Evolutionary conservation across 2,113 vertebrate genomes (phyloP).

Genomic region (Colossoma macropomum): DNA sequence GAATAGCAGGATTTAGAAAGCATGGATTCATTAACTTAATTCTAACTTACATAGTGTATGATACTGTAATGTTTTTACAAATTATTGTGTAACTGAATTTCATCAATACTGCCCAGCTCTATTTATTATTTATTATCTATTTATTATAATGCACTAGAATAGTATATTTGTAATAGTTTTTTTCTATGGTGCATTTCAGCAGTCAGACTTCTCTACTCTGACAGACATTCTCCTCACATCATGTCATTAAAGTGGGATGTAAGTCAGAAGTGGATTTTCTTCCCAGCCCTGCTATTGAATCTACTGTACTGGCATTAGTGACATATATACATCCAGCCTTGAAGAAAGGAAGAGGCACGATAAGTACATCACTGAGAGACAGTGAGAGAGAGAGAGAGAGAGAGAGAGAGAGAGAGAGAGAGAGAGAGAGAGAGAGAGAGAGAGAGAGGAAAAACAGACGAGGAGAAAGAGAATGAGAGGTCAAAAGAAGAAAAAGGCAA

Average conservation of each 20-base stretch:
- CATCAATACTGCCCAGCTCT: no score
- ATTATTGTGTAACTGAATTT: no score
- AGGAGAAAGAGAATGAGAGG: background rate
- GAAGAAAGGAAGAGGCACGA: conserved; percentile 47
- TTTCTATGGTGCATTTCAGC: background rate
- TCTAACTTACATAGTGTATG: no score
- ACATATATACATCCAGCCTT: conserved; percentile 58
- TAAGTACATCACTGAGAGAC: conserved; percentile 57
- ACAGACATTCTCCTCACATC: conserved; percentile 26
- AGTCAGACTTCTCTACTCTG: background rate
- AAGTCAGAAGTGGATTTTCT: conserved; percentile 12
- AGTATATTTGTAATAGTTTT: no score
- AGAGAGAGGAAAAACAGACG: background rate
- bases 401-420: no score
- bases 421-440: background rate
- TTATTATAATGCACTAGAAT: background rate
- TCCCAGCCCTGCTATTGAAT: conserved; percentile 55
- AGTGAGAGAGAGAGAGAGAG: conserved; percentile 22
- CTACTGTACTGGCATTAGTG: conserved; percentile 63
- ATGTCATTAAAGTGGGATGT: conserved; percentile 32
- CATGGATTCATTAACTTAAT: no score
- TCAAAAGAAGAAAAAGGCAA: no score
- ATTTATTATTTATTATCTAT: no score
- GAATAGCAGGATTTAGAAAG: no score
- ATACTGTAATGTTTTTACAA: no score